Conservation (phyloP, 2,888 invertebrate genomes). For the Conistra vaccinii region DNA sequence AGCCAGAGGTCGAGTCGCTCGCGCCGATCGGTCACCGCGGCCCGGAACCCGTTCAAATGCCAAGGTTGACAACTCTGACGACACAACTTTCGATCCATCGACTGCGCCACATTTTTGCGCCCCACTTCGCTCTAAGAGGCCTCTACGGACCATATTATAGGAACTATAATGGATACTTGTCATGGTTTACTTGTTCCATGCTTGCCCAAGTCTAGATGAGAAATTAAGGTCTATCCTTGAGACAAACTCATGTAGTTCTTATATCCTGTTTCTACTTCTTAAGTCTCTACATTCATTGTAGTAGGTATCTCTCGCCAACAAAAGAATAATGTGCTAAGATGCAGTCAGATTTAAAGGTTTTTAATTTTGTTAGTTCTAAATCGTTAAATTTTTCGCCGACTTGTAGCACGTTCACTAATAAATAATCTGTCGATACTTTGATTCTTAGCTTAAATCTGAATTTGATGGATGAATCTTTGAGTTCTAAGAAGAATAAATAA, state of each 20-base stretch:
- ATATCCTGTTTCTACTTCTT: conserved; percentile 50
- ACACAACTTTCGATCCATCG: conserved; percentile 89
- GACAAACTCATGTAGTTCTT: conserved; percentile 17
- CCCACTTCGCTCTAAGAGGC: conserved; percentile 75
- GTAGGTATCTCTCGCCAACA: conserved; percentile 18
- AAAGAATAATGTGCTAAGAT: conserved; percentile 31
- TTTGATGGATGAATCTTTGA: conserved; percentile 5
- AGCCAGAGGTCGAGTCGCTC: conserved; percentile 77
- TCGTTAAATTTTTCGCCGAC: conserved; percentile 5
- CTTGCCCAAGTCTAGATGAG: conserved; percentile 26
- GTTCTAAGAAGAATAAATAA: conserved; percentile 20
- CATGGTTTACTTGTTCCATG: conserved; percentile 15
- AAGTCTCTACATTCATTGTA: conserved; percentile 24
- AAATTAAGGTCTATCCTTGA: conserved; percentile 45
- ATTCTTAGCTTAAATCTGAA: background rate
- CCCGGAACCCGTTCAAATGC: conserved; percentile 90
- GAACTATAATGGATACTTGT: conserved; percentile 28
- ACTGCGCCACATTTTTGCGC: conserved; percentile 88
- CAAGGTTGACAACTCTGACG: conserved; percentile 90
- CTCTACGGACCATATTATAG: conserved; percentile 46
- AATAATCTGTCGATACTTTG: conserved; percentile 2
- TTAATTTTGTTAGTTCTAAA: conserved; percentile 32
- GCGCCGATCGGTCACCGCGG: conserved; percentile 80
- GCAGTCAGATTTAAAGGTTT: conserved; percentile 5
- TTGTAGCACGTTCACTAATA: conserved; percentile 34